Percentiles rank a stretch among this genome's conserved stretches.
phyloP scores from a whole-genome alignment of 2,113 vertebrate genomes.

The Malurus alboscapulatus region DNA sequence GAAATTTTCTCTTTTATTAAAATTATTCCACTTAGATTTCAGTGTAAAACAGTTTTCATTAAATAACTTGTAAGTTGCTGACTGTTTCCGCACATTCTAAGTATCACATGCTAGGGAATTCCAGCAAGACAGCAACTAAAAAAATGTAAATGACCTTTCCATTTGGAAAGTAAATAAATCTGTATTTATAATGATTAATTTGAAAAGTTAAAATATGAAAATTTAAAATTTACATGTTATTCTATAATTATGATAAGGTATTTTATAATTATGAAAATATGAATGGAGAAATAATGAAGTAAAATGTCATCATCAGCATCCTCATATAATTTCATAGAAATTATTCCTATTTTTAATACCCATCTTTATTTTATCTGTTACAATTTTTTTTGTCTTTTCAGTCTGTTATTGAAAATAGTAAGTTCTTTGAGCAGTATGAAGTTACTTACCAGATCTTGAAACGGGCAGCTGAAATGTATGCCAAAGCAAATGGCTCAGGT shows the following conservation, averaged over 20 bases:
- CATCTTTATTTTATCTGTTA: not conserved
- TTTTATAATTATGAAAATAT: not conserved
- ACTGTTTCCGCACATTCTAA: not conserved
- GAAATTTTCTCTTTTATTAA: not conserved
- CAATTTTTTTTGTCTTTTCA: slow-evolving; percentile 47
- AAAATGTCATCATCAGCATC: not conserved
- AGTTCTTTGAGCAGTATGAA: slow-evolving; percentile 97
- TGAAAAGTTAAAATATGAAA: not conserved
- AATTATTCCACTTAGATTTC: not conserved
- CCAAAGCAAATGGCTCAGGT: slow-evolving; percentile 93
- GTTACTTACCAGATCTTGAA: slow-evolving; percentile 88
- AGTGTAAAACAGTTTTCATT: not conserved
- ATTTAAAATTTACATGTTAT: not conserved
- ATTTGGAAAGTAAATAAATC: not conserved
- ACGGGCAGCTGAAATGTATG: slow-evolving; percentile 88
- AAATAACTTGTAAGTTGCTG: not conserved
- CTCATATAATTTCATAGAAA: not conserved
- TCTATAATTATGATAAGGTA: not conserved
- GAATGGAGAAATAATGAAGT: not conserved
- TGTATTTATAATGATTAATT: not conserved
- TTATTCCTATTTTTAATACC: not conserved
- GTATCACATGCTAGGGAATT: not conserved
- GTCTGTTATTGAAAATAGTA: slow-evolving; percentile 92
- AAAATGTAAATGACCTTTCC: not conserved
- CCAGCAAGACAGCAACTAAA: not conserved